A percentile compares a stretch with the other conserved stretches of the same genome.
These are phyloP conservation scores for Calonectris borealis DNA, from an alignment of 2,113 vertebrate species.

Conservation along the genomic window DNA sequence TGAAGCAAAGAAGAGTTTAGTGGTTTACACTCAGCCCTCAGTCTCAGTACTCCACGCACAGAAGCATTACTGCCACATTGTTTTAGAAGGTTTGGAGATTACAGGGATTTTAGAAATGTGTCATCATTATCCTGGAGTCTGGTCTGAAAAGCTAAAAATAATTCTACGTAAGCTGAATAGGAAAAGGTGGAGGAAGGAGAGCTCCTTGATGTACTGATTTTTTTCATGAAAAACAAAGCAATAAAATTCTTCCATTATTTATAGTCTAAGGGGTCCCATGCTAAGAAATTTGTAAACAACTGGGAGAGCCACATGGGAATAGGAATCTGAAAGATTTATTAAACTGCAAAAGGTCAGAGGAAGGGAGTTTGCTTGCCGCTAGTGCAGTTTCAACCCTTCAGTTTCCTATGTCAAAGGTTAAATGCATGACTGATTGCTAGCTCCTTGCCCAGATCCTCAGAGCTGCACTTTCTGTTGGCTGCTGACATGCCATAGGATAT, in stretches of 20 bases:
- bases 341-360: conserved; percentile 53
- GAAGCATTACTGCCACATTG: neutral
- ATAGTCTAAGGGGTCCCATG: conserved; percentile 28
- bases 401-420: neutral
- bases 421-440: neutral
- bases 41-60: neutral
- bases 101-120: neutral
- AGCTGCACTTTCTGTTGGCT: neutral
- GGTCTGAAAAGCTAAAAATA: conserved; percentile 34
- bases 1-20: neutral
- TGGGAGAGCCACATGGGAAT: conserved; percentile 22
- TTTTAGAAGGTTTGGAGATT: neutral
- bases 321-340: conserved; percentile 43
- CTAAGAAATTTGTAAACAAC: conserved; percentile 63
- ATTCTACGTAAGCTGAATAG: conserved; percentile 3
- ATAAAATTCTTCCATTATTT: conserved; percentile 38
- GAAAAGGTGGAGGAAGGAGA: conserved; percentile 56
- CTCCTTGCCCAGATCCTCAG: neutral
- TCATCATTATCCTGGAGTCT: neutral
- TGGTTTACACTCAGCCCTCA: neutral
- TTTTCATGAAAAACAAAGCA: conserved; percentile 46
- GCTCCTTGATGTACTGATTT: conserved; percentile 28
- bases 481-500: neutral
- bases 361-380: conserved; percentile 53
- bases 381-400: conserved; percentile 4